Conservation (phyloP, 1,140 invertebrate genomes). For the Caenorhabditis tropicalis region DNA sequence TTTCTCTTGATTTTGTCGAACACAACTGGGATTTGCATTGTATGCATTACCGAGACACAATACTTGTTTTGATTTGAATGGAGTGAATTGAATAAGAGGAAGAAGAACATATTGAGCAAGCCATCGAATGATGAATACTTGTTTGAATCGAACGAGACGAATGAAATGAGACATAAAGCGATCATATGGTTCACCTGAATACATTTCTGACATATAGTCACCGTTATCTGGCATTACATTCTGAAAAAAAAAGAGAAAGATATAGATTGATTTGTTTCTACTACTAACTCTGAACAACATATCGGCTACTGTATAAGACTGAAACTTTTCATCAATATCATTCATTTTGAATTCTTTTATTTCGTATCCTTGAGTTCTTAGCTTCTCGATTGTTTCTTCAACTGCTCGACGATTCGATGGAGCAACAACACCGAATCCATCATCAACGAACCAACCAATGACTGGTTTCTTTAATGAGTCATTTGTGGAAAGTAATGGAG, state of each 20-base stretch:
- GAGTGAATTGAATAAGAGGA: not conserved
- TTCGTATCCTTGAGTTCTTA: slow-evolving; percentile 60
- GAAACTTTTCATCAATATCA: not conserved
- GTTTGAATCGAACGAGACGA: not conserved
- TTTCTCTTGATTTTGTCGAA: not conserved
- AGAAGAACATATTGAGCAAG: not conserved
- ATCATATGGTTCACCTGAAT: not conserved
- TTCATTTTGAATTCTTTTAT: not conserved
- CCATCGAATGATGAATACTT: not conserved
- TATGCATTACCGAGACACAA: slow-evolving; percentile 6
- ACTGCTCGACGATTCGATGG: slow-evolving; percentile 66
- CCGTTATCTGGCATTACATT: not conserved
- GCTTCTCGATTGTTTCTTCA: slow-evolving; percentile 63
- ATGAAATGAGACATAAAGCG: not conserved
- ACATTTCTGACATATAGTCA: not conserved
- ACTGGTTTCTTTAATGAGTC: slow-evolving; percentile 41
- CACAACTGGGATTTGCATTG: not conserved
- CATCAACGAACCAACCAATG: slow-evolving; percentile 66
- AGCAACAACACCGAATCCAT: slow-evolving; percentile 66
- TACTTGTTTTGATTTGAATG: slow-evolving; percentile 10
- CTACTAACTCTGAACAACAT: not conserved
- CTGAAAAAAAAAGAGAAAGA: not conserved
- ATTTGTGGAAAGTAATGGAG: not conserved
- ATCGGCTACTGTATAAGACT: not conserved
- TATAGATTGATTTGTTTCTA: not conserved